These are phyloP conservation scores for Siphlonurus alternatus DNA, from an alignment of 2,888 invertebrate species.

Conservation along the genomic window DNA sequence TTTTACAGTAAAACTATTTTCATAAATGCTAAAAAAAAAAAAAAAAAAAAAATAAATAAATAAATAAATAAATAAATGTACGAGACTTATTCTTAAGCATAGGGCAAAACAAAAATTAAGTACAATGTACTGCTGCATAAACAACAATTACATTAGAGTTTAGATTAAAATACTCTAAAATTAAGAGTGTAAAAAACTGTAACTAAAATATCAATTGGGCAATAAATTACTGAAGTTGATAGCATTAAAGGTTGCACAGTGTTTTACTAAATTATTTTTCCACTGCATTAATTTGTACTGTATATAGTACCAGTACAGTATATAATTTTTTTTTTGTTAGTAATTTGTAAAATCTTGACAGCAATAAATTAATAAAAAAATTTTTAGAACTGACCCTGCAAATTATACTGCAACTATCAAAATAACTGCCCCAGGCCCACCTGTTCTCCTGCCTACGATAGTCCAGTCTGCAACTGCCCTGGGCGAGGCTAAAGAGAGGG, in stretches of 20 bases:
- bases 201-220: no score
- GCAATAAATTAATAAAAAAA: neutral
- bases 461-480: conserved; percentile 55
- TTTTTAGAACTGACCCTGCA: neutral
- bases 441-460: conserved; percentile 69
- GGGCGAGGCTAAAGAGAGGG: conserved; percentile 57
- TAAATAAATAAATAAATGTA: neutral
- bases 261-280: no score
- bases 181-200: no score
- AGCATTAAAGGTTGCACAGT: neutral
- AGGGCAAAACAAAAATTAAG: neutral
- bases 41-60: neutral
- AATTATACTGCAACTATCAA: no score
- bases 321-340: neutral
- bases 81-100: neutral
- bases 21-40: neutral
- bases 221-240: neutral
- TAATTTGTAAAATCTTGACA: neutral
- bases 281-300: no score
- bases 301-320: no score
- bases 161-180: no score
- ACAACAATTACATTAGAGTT: no score
- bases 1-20: neutral
- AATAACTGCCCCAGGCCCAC: no score
- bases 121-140: neutral